phyloP scores from a whole-genome alignment of 2,113 vertebrate species.

The Cepphus grylle region DNA sequence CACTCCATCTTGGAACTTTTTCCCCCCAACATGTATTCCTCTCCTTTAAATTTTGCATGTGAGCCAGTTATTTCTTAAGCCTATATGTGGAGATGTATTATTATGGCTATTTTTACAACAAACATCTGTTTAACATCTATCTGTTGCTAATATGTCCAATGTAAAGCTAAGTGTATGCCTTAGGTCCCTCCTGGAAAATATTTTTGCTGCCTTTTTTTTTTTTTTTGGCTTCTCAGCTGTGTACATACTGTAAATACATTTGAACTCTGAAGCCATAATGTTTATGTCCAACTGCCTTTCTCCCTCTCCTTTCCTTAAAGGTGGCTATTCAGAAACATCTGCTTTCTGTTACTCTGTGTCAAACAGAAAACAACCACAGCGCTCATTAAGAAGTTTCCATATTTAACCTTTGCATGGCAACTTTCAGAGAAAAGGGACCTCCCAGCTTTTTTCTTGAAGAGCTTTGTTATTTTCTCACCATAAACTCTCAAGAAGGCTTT shows the following conservation, averaged over 20 bases:
- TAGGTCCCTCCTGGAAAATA: neutral
- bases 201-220: neutral
- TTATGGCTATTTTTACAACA: neutral
- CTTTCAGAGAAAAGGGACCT: neutral
- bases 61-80: neutral
- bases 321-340: conserved; percentile 3
- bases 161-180: neutral
- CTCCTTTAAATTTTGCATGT: neutral
- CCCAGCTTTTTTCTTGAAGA: neutral
- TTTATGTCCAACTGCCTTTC: neutral
- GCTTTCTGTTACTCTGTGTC: conserved; percentile 2
- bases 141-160: neutral
- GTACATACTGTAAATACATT: neutral
- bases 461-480: conserved; percentile 14
- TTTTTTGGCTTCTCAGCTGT: neutral
- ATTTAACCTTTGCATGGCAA: neutral
- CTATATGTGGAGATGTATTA: neutral
- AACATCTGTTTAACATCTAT: conserved; percentile 31
- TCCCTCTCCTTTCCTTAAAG: neutral
- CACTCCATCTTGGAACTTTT: neutral
- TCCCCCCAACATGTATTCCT: neutral
- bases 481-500: neutral
- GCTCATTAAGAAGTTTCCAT: conserved; percentile 24
- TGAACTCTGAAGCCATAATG: neutral
- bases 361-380: conserved; percentile 1